Base-by-base conservation (phyloP, 1,140 invertebrate species). In the Leptinotarsa lineolata region DNA sequence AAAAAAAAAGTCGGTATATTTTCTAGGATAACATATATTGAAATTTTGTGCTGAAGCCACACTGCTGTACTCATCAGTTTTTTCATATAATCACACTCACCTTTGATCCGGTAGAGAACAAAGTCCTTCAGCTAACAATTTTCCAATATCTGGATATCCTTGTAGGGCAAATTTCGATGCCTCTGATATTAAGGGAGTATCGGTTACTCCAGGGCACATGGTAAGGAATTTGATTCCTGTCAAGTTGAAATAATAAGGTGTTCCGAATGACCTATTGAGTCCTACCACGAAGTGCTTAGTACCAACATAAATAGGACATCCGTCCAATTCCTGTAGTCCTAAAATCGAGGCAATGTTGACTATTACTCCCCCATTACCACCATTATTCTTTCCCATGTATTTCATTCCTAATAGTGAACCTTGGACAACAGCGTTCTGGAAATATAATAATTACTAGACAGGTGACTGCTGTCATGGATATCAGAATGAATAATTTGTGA, bases 201-300 rank as follows among this genome's bases (percentile, higher is more conserved):
- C 81, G 0, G 83, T 82, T 1, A 85, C 76, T 64, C 85, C 86
- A 2, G 85, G 86, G 71, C 86, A 87, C 46, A 87, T 79, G 0
- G 85, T 84, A 4, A 86, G 70, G 18, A 87, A 83, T 75, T 84
- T 83, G 4, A 87, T 83, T 11, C 85, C 85, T 4, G 85, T 87
- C 59, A 81, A 81, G 16, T 87, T 76, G 59, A 83, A 64, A 75
- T 79, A 76, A 18, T 78, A 79, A 2, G 77, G 75, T n/a, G 72
- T 76, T n/a, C 84, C 86, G 24, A 86, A 84, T 12, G 87, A 87
- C 70, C 85, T 83, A 5, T 86, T 87, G 46, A 88, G 79, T 46
- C 87, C 88, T 22, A 89, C 76, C 2, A 88, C 84, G 4, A 86
- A 86, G 77, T 88, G 85, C 77, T 88, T 89, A 0, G 87, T 86